phyloP scores from a whole-genome alignment of 1,140 invertebrate species.

The Drosophila nigrodunni region DNA sequence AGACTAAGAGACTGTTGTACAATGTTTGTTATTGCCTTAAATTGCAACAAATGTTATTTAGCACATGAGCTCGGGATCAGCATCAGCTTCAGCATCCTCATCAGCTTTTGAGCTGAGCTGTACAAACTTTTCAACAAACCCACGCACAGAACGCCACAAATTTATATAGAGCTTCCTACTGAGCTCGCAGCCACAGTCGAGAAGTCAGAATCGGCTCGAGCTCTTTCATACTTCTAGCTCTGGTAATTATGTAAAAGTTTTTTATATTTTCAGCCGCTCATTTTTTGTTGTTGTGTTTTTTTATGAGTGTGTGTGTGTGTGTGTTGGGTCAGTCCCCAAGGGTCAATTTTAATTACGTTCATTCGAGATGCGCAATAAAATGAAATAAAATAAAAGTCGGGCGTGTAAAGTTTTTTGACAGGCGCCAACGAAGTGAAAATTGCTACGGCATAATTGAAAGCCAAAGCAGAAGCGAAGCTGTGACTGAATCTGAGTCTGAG shows the following conservation, averaged over 20 bases:
- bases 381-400: constrained; percentile 50
- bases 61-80: constrained; percentile 58
- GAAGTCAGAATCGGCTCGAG: constrained; percentile 13
- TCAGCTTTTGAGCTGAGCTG: constrained; percentile 26
- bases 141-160: constrained; percentile 19
- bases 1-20: constrained; percentile 5
- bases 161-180: constrained; percentile 31
- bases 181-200: no score
- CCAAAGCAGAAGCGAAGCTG: constrained; percentile 13
- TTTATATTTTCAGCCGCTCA: constrained; percentile 31
- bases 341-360: constrained; percentile 83
- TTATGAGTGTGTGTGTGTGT: neutral
- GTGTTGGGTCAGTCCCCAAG: constrained; percentile 58
- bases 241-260: constrained; percentile 65
- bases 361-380: constrained; percentile 58
- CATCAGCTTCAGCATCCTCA: neutral
- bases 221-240: constrained; percentile 6
- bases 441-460: constrained; percentile 73
- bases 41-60: constrained; percentile 60
- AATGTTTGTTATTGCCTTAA: constrained; percentile 54
- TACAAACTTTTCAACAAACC: constrained; percentile 1
- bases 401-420: constrained; percentile 77
- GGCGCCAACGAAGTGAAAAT: constrained; percentile 80
- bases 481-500: neutral
- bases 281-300: constrained; percentile 33